phyloP scores from a whole-genome alignment of 35 echinoderm and acorn worm genomes.

The Nesometra sesokonis region DNA sequence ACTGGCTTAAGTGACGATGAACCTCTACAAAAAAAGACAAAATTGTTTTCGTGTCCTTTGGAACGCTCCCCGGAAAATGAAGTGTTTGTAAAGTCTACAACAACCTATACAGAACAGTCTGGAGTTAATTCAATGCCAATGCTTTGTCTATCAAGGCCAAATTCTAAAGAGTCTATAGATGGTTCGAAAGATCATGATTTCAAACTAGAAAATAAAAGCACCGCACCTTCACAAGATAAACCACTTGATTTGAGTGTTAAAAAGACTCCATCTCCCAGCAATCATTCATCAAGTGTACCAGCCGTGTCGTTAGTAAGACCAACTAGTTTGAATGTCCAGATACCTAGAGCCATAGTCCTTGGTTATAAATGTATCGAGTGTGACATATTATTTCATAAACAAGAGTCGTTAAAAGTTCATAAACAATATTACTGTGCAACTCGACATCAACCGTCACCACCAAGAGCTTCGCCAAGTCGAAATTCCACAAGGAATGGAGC shows the following conservation, averaged over 20 bases:
- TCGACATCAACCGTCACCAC: not conserved
- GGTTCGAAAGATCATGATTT: not conserved
- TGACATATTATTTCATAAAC: not conserved
- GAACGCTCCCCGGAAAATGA: no score
- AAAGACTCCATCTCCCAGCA: not conserved
- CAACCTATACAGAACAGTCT: not conserved
- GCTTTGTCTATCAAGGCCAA: not conserved
- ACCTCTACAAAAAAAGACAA: not conserved
- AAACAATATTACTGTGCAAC: conserved; percentile 16
- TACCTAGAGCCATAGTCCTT: not conserved
- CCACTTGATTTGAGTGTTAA: conserved; percentile 1
- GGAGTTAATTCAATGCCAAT: not conserved
- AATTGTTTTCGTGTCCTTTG: no score
- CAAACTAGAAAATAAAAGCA: not conserved
- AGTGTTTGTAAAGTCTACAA: not conserved
- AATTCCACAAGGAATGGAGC: not conserved
- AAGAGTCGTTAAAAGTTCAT: not conserved
- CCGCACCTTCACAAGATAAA: not conserved
- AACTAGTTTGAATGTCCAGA: not conserved
- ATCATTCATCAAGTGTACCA: not conserved
- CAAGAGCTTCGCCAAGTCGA: not conserved
- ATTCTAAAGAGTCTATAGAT: not conserved
- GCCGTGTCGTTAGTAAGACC: not conserved
- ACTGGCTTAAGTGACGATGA: not conserved
- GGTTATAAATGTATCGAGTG: conserved; percentile 10